phyloP scores from a whole-genome alignment of 2,113 vertebrate species.

The Apaloderma vittatum region DNA sequence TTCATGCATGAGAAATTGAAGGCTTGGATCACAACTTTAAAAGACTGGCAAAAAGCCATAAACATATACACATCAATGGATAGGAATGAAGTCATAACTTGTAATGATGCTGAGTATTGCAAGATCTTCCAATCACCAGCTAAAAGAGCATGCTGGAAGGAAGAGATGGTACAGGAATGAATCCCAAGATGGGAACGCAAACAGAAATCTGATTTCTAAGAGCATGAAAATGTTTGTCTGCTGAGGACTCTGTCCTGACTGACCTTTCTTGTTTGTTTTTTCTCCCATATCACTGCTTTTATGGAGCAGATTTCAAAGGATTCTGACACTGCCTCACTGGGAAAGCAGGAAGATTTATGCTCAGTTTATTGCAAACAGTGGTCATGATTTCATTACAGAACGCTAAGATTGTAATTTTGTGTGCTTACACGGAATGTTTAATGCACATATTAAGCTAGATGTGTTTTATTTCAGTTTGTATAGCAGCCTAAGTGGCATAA shows the following conservation, averaged over 20 bases:
- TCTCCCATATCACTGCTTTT: background rate
- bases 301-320: background rate
- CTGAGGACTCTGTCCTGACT: background rate
- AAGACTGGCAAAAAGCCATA: slow-evolving; percentile 6
- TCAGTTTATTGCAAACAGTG: background rate
- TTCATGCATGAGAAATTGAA: background rate
- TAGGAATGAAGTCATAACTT: slow-evolving; percentile 23
- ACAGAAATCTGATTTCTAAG: background rate
- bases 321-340: background rate
- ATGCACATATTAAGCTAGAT: slow-evolving; percentile 33
- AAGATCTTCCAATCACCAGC: background rate
- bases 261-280: background rate
- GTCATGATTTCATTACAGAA: slow-evolving; percentile 58
- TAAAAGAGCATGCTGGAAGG: background rate
- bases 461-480: slow-evolving; percentile 32
- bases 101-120: background rate
- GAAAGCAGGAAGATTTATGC: slow-evolving; percentile 34
- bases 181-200: background rate
- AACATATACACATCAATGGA: slow-evolving; percentile 20
- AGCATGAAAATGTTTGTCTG: background rate
- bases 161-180: background rate
- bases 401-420: slow-evolving; percentile 8
- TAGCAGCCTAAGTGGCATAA: slow-evolving; percentile 26
- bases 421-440: slow-evolving; percentile 41
- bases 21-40: background rate